Evolutionary conservation across 2,888 invertebrate species (phyloP).

Genomic region (Pemphredon lugubris): DNA sequence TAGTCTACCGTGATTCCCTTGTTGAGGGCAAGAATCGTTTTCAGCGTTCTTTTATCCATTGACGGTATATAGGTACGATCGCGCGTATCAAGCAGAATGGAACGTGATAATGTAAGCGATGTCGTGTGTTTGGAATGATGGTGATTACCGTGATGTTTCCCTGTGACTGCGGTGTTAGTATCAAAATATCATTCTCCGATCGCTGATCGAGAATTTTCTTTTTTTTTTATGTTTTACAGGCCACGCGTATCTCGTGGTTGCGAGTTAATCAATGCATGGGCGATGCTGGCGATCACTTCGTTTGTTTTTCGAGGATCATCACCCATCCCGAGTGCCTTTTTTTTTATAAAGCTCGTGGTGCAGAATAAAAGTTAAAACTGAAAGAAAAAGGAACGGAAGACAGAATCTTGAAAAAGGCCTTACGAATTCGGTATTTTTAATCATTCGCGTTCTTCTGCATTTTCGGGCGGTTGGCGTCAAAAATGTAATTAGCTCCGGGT

Average conservation of each 20-base stretch:
- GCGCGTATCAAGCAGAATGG: slow-evolving; percentile 40
- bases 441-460: slow-evolving; percentile 47
- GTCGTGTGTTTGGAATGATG: slow-evolving; percentile 41
- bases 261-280: not conserved
- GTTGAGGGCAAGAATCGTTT: too few species aligned
- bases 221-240: not conserved
- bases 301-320: slow-evolving; percentile 6
- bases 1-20: too few species aligned
- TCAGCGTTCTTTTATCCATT: not conserved
- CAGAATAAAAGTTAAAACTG: not conserved
- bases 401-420: slow-evolving; percentile 46
- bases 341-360: slow-evolving; percentile 19
- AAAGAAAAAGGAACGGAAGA: slow-evolving; percentile 12
- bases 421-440: slow-evolving; percentile 53
- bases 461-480: slow-evolving; percentile 44
- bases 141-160: slow-evolving; percentile 42
- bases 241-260: slow-evolving; percentile 1
- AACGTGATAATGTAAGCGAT: slow-evolving; percentile 51
- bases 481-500: slow-evolving; percentile 57
- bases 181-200: slow-evolving; percentile 6
- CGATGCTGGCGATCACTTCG: not conserved
- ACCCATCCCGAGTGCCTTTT: slow-evolving; percentile 39
- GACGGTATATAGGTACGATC: slow-evolving; percentile 29
- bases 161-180: slow-evolving; percentile 35
- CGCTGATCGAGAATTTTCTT: not conserved